Evolutionary conservation across 2,888 invertebrate species (phyloP), one percentile per base, ranked within the genome.

Genomic region (Parnassius smintheus): DNA sequence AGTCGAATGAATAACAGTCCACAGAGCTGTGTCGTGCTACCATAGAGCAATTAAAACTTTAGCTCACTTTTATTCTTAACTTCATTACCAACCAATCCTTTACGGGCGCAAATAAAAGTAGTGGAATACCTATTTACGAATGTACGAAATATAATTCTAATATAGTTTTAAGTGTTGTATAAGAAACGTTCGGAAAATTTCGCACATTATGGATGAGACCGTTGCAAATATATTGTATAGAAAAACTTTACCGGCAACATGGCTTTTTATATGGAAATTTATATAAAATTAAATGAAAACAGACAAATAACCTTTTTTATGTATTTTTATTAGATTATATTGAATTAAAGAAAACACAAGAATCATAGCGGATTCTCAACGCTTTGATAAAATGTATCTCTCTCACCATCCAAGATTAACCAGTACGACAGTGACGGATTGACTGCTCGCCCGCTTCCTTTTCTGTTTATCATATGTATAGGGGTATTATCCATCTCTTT

Each of bases 381-480:
- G 81, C 75, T 76, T 79, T 74, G 72, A 70, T 60, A 70, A 81
- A 86, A 86, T 88, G 88, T 88, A 88, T 89, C 86, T 84, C 83
- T 78, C 81, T 75, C 81, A 80, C 82, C 84, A 82, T 82, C 85
- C 85, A 83, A 88, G 91, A 90, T 89, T 89, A 91, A 84, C 75
- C 76, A 77, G 87, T 80, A 79, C 82, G 89, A 91, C 90, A 87
- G 81, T 90, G 90, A 91, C 86, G 79, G 84, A 90, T 91, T 88
- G 88, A 87, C 88, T 88, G 76, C 72, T 75, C 73, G 68, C 65
- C 59, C 67, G 71, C 70, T 60, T 65, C 65, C 67, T 46, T 88
- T 85, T 70, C 72, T 70, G 65, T 87, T 77, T 74, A 62, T 70
- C 77, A 9, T 54, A 59, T 56, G 9, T 41, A 50, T 56, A 57